Evolutionary conservation across 2,797 vertebrate genomes (phyloP).

Genomic region (Characodon lateralis): DNA sequence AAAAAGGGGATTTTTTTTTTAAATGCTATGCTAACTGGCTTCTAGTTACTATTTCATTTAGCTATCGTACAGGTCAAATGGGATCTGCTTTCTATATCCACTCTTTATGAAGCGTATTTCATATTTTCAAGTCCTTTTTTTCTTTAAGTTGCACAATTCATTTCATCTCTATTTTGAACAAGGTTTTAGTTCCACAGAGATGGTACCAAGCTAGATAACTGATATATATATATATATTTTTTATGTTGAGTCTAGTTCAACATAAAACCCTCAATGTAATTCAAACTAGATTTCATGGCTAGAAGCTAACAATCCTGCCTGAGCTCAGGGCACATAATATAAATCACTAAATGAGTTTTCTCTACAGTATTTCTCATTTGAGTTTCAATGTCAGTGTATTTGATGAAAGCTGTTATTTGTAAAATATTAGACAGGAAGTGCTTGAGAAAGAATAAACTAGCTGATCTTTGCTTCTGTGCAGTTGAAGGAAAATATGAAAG

Average conservation of each 20-base stretch:
- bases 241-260: slow-evolving; percentile 25
- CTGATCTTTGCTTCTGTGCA: slow-evolving; percentile 45
- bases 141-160: background rate
- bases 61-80: background rate
- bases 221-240: no score
- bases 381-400: slow-evolving; percentile 39
- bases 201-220: slow-evolving; percentile 48
- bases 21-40: background rate
- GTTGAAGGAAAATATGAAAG: slow-evolving; percentile 19
- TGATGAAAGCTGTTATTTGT: slow-evolving; percentile 39
- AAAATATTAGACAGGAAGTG: slow-evolving; percentile 21
- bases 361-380: slow-evolving; percentile 49
- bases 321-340: slow-evolving; percentile 39
- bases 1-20: background rate
- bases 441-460: slow-evolving; percentile 39
- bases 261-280: slow-evolving; percentile 54
- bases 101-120: background rate
- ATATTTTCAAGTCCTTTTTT: background rate
- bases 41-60: background rate
- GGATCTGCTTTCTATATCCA: background rate
- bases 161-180: slow-evolving; percentile 29
- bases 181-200: slow-evolving; percentile 49
- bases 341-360: slow-evolving; percentile 34
- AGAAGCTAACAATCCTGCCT: slow-evolving; percentile 16
- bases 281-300: slow-evolving; percentile 53